A percentile compares a stretch with the other conserved stretches of the same genome.
Evolutionary conservation across 2,888 invertebrate species (phyloP).

Genomic region (Stenodema calcarata): DNA sequence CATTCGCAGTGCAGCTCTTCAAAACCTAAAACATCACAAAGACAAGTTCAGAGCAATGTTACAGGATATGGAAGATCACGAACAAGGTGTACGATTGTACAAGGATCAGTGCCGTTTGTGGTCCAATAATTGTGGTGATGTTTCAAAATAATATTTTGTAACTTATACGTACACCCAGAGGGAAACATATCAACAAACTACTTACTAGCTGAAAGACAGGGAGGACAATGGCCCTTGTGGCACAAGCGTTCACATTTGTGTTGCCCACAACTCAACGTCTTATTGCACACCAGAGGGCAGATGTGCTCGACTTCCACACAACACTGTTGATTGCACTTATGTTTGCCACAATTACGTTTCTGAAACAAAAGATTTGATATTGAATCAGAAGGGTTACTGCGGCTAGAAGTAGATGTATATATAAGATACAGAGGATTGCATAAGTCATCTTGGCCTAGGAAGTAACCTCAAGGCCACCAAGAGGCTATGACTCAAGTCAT

Average conservation of each 20-base stretch:
- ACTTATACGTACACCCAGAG: no score
- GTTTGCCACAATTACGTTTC: conserved; percentile 83
- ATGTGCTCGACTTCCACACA: conserved; percentile 87
- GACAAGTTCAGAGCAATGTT: not conserved
- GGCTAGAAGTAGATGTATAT: no score
- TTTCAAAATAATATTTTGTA: no score
- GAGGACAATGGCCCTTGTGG: conserved; percentile 83
- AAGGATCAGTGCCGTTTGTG: no score
- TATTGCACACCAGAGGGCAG: conserved; percentile 83
- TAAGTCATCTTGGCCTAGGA: no score
- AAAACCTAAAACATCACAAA: conserved; percentile 66
- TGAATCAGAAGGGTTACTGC: no score
- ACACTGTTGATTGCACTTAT: conserved; percentile 88
- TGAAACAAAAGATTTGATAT: conserved; percentile 59
- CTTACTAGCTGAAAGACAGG: conserved; percentile 65
- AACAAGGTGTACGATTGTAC: no score
- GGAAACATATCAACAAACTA: not conserved
- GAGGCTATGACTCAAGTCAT: no score
- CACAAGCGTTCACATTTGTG: conserved; percentile 90
- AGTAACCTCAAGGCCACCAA: no score
- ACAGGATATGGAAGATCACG: no score
- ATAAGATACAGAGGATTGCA: no score
- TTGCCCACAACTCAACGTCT: conserved; percentile 82
- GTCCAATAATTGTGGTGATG: no score
- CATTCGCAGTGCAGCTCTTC: conserved; percentile 92